These are phyloP conservation scores for Halcyon chelicuti DNA, from an alignment of 2,797 vertebrate genomes.

Conservation along the genomic window DNA sequence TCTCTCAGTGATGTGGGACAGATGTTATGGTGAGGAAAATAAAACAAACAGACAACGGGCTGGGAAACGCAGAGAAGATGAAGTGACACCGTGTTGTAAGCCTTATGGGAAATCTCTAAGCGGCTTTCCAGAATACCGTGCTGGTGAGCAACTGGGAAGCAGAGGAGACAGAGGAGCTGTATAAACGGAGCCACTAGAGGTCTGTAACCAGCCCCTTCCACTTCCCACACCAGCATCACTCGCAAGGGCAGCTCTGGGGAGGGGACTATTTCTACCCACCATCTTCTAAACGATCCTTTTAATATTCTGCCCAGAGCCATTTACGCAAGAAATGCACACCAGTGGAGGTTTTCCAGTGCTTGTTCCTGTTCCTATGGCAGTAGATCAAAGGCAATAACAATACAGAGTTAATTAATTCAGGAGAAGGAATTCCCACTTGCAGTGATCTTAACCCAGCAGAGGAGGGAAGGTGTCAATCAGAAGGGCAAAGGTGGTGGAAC, in stretches of 20 bases:
- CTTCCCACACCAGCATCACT: not conserved
- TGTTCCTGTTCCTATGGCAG: constrained; percentile 51
- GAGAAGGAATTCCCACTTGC: constrained; percentile 66
- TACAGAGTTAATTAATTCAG: constrained; percentile 60
- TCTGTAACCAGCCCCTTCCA: constrained; percentile 38
- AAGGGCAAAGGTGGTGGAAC: constrained; percentile 1
- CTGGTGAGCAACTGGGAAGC: constrained; percentile 26
- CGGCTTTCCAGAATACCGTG: constrained; percentile 6
- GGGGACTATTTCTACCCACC: not conserved
- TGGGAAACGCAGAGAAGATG: constrained; percentile 49
- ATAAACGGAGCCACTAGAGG: constrained; percentile 59
- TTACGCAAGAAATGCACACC: constrained; percentile 39
- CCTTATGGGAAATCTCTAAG: constrained; percentile 34
- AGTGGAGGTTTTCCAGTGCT: constrained; percentile 35
- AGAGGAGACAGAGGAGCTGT: not conserved
- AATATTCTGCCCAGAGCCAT: constrained; percentile 33
- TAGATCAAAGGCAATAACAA: constrained; percentile 63
- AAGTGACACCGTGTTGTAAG: constrained; percentile 37
- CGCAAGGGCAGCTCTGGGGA: not conserved
- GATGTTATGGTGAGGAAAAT: constrained; percentile 63
- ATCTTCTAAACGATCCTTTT: constrained; percentile 35
- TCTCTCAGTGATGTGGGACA: constrained; percentile 33
- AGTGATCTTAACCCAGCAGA: constrained; percentile 9
- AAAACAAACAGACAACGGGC: constrained; percentile 44
- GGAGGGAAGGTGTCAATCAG: constrained; percentile 34